phyloP scores from a whole-genome alignment of 2,113 vertebrate species.

The Macrotus californicus region DNA sequence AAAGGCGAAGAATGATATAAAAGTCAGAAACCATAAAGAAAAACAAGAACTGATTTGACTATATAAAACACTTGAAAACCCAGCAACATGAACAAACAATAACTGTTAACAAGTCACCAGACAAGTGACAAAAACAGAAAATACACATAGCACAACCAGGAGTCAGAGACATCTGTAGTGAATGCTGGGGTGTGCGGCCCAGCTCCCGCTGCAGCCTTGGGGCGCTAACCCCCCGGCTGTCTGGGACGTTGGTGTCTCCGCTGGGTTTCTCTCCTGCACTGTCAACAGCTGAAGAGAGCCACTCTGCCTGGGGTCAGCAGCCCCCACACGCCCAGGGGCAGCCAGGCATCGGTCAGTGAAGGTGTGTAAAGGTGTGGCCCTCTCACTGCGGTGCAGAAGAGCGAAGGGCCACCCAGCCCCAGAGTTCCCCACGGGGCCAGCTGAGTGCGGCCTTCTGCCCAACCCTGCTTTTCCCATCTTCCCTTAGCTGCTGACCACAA shows the following conservation, averaged over 20 bases:
- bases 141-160: background rate
- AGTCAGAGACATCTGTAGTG: background rate
- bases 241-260: background rate
- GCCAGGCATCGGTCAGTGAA: background rate
- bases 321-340: rapidly evolving
- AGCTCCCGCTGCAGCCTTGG: background rate
- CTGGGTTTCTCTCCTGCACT: background rate
- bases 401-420: background rate
- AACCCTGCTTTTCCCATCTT: background rate
- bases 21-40: background rate
- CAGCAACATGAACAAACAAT: background rate
- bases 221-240: background rate
- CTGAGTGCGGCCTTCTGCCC: background rate
- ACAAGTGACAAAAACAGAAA: background rate
- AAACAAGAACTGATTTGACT: background rate
- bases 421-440: background rate
- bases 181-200: background rate
- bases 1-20: background rate
- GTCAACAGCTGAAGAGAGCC: background rate
- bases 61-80: background rate
- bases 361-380: background rate
- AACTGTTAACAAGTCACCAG: background rate
- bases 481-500: background rate
- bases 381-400: background rate
- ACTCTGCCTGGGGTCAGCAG: background rate